Evolutionary conservation across 2,888 invertebrate genomes (phyloP).

Genomic region (Cerastis leucographa): DNA sequence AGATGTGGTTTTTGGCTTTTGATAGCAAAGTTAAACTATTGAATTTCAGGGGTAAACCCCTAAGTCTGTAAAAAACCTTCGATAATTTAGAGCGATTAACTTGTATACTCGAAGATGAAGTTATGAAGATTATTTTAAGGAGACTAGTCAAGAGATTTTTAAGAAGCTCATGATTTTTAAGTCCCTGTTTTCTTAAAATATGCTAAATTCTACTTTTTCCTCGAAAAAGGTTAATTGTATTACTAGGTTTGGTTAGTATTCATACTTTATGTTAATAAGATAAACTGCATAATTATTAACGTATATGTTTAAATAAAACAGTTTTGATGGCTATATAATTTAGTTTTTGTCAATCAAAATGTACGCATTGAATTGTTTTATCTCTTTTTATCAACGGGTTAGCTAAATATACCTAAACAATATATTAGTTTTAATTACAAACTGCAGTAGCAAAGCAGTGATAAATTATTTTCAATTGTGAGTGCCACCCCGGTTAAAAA

Average conservation of each 20-base stretch:
- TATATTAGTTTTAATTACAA: slow-evolving; percentile 56
- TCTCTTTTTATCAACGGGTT: not conserved
- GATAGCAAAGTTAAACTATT: not conserved
- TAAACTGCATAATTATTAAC: not conserved
- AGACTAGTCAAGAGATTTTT: not conserved
- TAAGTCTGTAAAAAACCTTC: no score
- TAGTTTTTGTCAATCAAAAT: not conserved
- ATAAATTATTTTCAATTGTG: slow-evolving; percentile 60
- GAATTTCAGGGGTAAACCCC: not conserved
- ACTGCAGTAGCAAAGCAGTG: slow-evolving; percentile 20
- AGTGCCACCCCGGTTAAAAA: slow-evolving; percentile 55
- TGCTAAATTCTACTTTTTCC: no score
- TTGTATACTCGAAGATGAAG: not conserved
- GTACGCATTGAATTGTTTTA: not conserved
- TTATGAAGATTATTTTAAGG: not conserved
- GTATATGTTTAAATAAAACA: not conserved
- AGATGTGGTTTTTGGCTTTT: slow-evolving; percentile 29
- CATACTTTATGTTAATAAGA: not conserved
- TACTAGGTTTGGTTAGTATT: not conserved
- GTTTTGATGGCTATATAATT: not conserved
- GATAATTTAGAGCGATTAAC: not conserved
- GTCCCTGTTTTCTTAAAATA: not conserved
- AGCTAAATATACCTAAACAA: slow-evolving; percentile 18
- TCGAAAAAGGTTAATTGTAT: not conserved
- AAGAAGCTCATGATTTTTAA: not conserved